Conservation (phyloP, 2,113 vertebrate species). For the Colinus virginianus region DNA sequence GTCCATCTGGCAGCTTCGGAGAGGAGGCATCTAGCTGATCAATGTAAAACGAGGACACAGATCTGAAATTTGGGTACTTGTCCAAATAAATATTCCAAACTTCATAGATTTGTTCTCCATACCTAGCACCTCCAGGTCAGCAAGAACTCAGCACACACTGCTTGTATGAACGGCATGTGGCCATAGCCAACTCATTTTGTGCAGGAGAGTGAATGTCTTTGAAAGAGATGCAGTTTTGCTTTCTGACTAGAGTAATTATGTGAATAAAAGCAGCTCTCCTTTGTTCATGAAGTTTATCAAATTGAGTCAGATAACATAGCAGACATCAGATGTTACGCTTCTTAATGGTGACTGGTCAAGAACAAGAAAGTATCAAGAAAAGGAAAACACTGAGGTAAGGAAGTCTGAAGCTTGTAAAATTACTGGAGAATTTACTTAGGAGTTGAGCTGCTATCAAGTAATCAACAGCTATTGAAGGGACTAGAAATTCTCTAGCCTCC, state of each 20-base stretch:
- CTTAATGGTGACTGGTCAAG: background rate
- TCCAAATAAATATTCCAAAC: background rate
- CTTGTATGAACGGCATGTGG: background rate
- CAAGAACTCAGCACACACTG: background rate
- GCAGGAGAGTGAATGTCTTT: background rate
- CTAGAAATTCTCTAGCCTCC: background rate
- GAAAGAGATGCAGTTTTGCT: slow-evolving; percentile 31
- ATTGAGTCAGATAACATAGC: background rate
- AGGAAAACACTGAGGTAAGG: background rate
- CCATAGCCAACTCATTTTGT: background rate
- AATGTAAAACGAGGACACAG: background rate
- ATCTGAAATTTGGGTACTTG: background rate
- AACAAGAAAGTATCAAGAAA: background rate
- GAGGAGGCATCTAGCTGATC: background rate
- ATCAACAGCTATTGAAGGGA: background rate
- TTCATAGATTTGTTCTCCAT: background rate
- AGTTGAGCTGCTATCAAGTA: background rate
- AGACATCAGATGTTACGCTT: background rate
- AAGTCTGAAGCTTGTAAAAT: background rate
- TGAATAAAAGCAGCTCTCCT: background rate
- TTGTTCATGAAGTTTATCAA: background rate
- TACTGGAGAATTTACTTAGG: background rate
- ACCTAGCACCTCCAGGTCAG: background rate
- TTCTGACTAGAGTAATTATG: background rate
- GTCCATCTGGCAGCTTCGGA: background rate